Evolutionary conservation across 2,113 vertebrate genomes (phyloP).

Genomic region (Sturnira hondurensis): DNA sequence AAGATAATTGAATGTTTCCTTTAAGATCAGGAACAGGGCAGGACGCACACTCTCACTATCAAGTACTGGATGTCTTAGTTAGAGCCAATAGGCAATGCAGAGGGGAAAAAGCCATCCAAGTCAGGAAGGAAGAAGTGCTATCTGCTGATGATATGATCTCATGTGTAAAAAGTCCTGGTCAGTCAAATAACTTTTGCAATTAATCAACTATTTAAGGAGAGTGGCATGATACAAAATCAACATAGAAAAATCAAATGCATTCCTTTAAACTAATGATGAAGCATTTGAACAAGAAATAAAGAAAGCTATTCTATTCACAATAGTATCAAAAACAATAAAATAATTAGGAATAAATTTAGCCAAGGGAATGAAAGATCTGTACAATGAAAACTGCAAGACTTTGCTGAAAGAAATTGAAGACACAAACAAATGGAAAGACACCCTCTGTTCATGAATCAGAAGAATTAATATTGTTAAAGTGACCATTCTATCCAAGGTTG

Average conservation of each 20-base stretch:
- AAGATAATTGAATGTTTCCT: neutral
- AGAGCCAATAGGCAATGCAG: neutral
- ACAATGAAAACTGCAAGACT: neutral
- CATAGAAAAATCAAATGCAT: neutral
- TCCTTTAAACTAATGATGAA: neutral
- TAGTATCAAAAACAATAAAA: neutral
- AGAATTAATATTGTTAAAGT: neutral
- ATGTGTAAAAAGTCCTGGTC: neutral
- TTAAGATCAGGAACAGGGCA: neutral
- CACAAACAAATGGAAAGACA: neutral
- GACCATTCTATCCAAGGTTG: neutral
- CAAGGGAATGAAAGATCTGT: neutral
- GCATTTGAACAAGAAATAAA: neutral
- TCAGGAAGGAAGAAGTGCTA: neutral
- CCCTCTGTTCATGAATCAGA: neutral
- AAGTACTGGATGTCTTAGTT: neutral
- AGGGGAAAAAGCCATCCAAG: neutral
- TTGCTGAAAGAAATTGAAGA: neutral
- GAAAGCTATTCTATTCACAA: neutral
- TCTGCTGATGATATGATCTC: neutral
- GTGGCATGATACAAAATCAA: neutral
- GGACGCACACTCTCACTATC: neutral
- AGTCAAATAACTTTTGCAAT: neutral
- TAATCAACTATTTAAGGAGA: neutral
- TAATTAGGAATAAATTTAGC: neutral